Base-by-base conservation (phyloP, 2,797 vertebrate genomes). In the Sebastes elongatus region DNA sequence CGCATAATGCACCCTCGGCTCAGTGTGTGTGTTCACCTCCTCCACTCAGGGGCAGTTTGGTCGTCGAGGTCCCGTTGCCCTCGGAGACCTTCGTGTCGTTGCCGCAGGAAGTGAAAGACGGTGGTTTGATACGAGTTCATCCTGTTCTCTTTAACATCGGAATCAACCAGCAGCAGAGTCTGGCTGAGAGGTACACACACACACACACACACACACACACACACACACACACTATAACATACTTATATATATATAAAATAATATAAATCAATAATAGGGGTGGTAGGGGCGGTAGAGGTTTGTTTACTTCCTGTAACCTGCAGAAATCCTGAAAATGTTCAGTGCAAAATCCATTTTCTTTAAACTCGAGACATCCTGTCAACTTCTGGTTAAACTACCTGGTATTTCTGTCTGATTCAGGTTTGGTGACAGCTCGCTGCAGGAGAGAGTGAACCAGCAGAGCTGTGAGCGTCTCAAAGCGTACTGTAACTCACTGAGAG, bases 131-230 rank as follows among this genome's bases (percentile, higher is more conserved):
- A 16, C 95, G 56, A 7, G 94, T 98, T 61, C 91, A 96, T 52
- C 97, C 98, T 0, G 96, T 99, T 11, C 95, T 99, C 73, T 99
- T 99, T 78, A 99, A 99, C 67, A 94, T 99, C n/a, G 98, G 98
- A 38, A 99, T 99, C 92, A 99, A 99, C 78, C 98, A 99, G 76
- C 97, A 98, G 86, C 98, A 99, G 93, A 98, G 97, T 22, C 93
- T 99, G 68, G 98, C 98, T 78, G 97, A 99, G 91, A 97, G 98
- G 98, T 99, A 93, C 32, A 28, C 38, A 77, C 62, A 57, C 30
- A 33, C 32, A 4, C 32, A 4, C 33, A 35, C 62, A 57, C 30
- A 33, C 32, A 4, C 32, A 4, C 33, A 35, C 27, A 28, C 27
- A 6, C 28, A 28, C 35, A 38, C 35, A 38, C 13, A 38, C 38